A percentile compares a stretch with the other conserved stretches of the same genome.
Conservation (phyloP, 2,797 vertebrate species). For the Tragelaphus eurycerus region DNA sequence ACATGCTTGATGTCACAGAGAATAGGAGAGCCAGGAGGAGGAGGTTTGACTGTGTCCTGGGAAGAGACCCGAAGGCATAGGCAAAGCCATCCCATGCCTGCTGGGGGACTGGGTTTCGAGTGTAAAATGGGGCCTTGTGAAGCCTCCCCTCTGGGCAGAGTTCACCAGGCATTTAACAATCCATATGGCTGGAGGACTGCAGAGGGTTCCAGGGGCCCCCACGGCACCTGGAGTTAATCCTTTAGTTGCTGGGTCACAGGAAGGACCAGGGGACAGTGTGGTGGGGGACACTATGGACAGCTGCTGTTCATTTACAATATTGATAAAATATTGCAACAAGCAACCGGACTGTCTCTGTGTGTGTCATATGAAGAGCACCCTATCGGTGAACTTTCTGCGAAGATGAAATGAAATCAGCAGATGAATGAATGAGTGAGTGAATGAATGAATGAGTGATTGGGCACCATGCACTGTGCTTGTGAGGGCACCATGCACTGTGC, state of each 20-base stretch:
- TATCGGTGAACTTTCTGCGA: background rate
- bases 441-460: background rate
- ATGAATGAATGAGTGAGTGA: background rate
- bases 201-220: too few species aligned
- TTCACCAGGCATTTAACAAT: background rate
- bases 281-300: background rate
- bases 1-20: background rate
- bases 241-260: background rate
- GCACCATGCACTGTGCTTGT: background rate
- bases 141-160: background rate
- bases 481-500: background rate
- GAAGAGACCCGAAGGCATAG: background rate
- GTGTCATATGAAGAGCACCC: background rate
- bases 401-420: background rate
- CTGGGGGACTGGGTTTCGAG: background rate
- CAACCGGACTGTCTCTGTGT: background rate
- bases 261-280: background rate
- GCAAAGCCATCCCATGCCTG: background rate
- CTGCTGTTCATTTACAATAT: background rate
- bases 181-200: background rate
- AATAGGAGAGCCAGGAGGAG: background rate
- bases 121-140: background rate
- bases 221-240: background rate
- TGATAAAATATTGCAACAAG: background rate
- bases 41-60: background rate